A percentile compares a stretch with the other conserved stretches of the same genome.
These are phyloP conservation scores for Amblyteles armatorius DNA, from an alignment of 2,888 invertebrate species.

Conservation along the genomic window DNA sequence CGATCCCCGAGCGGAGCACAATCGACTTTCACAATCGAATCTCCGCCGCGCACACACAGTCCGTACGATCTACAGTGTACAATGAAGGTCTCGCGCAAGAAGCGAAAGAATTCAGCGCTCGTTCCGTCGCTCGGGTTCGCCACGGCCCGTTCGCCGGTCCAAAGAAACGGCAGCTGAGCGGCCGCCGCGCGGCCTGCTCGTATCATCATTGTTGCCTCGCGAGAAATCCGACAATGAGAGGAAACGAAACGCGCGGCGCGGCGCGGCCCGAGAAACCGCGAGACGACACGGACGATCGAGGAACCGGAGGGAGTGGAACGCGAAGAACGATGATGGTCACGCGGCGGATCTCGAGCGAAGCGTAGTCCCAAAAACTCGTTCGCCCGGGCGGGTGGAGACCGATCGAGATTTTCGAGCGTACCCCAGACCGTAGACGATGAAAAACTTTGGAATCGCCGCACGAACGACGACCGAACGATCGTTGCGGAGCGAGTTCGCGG, in stretches of 20 bases:
- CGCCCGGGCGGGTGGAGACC: conserved; percentile 25
- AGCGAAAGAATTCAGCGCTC: conserved; percentile 50
- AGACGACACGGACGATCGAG: conserved; percentile 43
- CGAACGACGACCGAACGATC: conserved; percentile 38
- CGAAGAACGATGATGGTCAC: conserved; percentile 35
- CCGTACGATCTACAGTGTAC: background rate
- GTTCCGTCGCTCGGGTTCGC: conserved; percentile 22
- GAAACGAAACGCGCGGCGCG: conserved; percentile 53
- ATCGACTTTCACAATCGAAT: conserved; percentile 28
- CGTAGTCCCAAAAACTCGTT: conserved; percentile 59
- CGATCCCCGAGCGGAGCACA: background rate
- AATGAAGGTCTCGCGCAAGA: conserved; percentile 36
- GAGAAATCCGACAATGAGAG: conserved; percentile 63
- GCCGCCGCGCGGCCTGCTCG: conserved; percentile 1
- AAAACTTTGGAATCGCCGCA: conserved; percentile 68
- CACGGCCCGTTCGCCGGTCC: background rate
- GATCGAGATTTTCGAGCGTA: conserved; percentile 64
- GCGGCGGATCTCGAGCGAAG: conserved; percentile 36
- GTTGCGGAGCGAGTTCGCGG: background rate
- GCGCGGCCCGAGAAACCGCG: background rate
- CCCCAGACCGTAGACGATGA: conserved; percentile 61
- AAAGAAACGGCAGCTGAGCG: conserved; percentile 49
- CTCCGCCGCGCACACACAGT: background rate
- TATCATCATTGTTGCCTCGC: conserved; percentile 53
- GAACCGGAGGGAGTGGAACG: background rate